Percentiles rank a stretch among this genome's conserved stretches.
Evolutionary conservation across 2,797 vertebrate species (phyloP).

Genomic region (Pteropus rufus): DNA sequence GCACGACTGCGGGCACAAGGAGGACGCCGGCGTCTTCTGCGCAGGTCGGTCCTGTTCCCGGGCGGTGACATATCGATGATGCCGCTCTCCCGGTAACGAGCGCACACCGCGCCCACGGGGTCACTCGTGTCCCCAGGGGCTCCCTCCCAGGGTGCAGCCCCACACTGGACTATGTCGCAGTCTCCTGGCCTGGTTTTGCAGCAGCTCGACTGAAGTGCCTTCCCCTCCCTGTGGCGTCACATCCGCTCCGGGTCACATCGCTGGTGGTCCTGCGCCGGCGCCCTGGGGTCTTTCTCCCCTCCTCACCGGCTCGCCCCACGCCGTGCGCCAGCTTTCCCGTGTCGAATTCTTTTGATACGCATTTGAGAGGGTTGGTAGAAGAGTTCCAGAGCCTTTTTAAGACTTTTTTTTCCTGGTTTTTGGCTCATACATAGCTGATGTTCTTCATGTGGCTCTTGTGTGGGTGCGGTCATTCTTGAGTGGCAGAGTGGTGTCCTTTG

Average conservation of each 20-base stretch:
- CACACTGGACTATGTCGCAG: fast-evolving
- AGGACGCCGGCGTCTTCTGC: conserved; percentile 58
- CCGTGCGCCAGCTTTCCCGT: fast-evolving
- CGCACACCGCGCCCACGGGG: no score
- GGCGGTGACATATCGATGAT: no score
- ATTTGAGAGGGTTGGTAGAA: fast-evolving
- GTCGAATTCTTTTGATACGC: fast-evolving
- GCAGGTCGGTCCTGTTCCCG: conserved; percentile 7
- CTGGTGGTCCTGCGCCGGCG: fast-evolving
- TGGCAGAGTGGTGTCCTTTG: fast-evolving
- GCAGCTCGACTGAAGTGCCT: fast-evolving
- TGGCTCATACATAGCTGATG: fast-evolving
- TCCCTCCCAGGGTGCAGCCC: no score
- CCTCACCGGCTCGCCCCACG: fast-evolving
- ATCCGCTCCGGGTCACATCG: background rate
- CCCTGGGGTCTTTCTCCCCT: background rate
- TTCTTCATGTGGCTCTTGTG: fast-evolving
- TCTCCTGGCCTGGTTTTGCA: fast-evolving
- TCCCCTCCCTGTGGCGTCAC: no score
- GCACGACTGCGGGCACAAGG: conserved; percentile 60
- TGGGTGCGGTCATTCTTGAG: fast-evolving
- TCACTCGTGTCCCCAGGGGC: fast-evolving
- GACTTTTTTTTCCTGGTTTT: no score
- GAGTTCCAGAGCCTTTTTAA: background rate
- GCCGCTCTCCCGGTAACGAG: no score